These are phyloP conservation scores for Rhinolophus ferrumequinum DNA, from an alignment of 2,113 vertebrate genomes.

Conservation along the genomic window DNA sequence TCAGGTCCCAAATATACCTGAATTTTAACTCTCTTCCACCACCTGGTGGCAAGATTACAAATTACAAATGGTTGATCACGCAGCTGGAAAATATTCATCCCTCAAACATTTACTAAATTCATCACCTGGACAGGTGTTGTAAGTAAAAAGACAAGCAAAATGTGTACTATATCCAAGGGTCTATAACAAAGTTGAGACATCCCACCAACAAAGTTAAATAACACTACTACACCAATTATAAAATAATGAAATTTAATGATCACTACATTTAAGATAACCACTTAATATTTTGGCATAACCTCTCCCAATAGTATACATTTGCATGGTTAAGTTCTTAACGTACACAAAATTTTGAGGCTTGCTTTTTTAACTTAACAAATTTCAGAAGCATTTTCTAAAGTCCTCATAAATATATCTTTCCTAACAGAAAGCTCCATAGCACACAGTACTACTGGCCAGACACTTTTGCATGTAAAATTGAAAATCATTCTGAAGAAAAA, in stretches of 20 bases:
- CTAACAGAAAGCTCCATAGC: constrained; percentile 2
- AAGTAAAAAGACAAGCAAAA: constrained; percentile 33
- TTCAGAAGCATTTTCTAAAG: constrained; percentile 21
- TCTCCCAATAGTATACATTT: background rate
- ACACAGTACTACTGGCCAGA: background rate
- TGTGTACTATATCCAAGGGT: background rate
- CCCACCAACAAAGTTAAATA: constrained; percentile 42
- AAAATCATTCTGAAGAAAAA: constrained; percentile 15
- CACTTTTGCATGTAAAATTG: background rate
- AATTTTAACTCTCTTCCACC: constrained; percentile 64
- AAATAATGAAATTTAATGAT: constrained; percentile 19
- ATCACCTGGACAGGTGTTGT: background rate
- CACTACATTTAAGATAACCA: background rate
- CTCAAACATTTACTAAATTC: background rate
- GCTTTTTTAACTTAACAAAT: background rate
- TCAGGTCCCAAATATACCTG: background rate
- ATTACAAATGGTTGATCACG: background rate
- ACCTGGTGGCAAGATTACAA: constrained; percentile 58
- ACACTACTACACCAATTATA: background rate
- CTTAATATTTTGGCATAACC: background rate
- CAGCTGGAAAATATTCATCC: background rate
- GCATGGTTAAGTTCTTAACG: background rate
- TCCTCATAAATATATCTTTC: constrained; percentile 15
- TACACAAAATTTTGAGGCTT: constrained; percentile 17
- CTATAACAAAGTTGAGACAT: background rate